These are phyloP conservation scores for Gymnobelideus leadbeateri DNA, from an alignment of 2,113 vertebrate species.

Conservation along the genomic window DNA sequence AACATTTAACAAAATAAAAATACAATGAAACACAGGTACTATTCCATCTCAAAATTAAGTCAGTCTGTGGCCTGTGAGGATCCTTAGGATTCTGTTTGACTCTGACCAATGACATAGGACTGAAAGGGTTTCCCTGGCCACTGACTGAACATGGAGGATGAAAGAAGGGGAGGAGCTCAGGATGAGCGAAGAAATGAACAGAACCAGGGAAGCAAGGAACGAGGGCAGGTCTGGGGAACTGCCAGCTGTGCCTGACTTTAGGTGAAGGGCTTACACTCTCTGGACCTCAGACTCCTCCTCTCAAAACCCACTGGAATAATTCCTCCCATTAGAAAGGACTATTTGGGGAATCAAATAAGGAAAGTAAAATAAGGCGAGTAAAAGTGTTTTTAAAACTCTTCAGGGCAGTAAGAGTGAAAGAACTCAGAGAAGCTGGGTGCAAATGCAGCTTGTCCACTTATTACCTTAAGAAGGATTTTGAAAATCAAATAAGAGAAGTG, in stretches of 20 bases:
- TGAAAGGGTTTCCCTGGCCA: neutral
- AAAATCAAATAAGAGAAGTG: too few relatives aligned
- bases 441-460: neutral
- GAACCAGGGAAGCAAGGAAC: too few relatives aligned
- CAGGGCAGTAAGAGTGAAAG: neutral
- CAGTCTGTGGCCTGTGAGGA: too few relatives aligned
- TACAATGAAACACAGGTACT: too few relatives aligned
- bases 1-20: neutral
- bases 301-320: neutral
- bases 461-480: too few relatives aligned
- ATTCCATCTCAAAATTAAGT: too few relatives aligned
- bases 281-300: too few relatives aligned
- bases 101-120: neutral
- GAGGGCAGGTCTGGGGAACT: neutral
- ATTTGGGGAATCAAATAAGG: neutral
- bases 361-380: neutral
- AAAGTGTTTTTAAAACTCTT: neutral
- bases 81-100: neutral
- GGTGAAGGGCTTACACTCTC: neutral
- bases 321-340: neutral
- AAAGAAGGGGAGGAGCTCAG: neutral
- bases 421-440: neutral
- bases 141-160: neutral
- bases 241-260: too few relatives aligned
- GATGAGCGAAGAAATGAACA: neutral